Percentiles rank a stretch among this genome's conserved stretches.
These are phyloP conservation scores for Tribolium madens DNA, from an alignment of 1,140 invertebrate genomes.

Conservation along the genomic window DNA sequence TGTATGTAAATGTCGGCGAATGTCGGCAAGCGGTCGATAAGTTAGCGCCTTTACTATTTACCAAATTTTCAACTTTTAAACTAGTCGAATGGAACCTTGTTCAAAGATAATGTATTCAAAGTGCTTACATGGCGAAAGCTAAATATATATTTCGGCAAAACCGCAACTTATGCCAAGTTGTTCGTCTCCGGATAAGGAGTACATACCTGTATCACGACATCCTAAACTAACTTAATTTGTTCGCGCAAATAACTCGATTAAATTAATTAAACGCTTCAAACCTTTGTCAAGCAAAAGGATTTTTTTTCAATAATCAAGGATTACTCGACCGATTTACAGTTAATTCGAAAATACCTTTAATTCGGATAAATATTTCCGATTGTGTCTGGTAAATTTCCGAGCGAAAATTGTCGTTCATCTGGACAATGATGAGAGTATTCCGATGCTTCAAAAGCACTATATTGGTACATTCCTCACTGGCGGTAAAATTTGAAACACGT, in stretches of 20 bases:
- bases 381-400: conserved; percentile 36
- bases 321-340: conserved; percentile 10
- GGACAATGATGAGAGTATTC: conserved; percentile 38
- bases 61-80: conserved; percentile 37
- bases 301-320: neutral
- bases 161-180: conserved; percentile 6
- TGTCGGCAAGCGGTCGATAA: conserved; percentile 33
- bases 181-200: neutral
- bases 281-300: neutral
- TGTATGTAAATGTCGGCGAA: conserved; percentile 43
- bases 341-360: conserved; percentile 9
- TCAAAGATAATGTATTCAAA: conserved; percentile 27
- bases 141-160: conserved; percentile 9
- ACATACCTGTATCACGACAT: neutral
- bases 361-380: conserved; percentile 30
- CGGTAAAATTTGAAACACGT: conserved; percentile 47
- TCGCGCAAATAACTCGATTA: neutral
- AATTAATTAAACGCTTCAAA: conserved; percentile 1
- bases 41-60: conserved; percentile 39
- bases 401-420: conserved; percentile 35
- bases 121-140: neutral
- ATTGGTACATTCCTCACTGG: conserved; percentile 43
- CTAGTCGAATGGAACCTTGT: conserved; percentile 21
- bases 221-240: conserved; percentile 19
- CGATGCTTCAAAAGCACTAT: conserved; percentile 27